Percentiles rank a stretch among this genome's conserved stretches.
Conservation (phyloP, 2,113 vertebrate genomes). For the Nymphicus hollandicus region DNA sequence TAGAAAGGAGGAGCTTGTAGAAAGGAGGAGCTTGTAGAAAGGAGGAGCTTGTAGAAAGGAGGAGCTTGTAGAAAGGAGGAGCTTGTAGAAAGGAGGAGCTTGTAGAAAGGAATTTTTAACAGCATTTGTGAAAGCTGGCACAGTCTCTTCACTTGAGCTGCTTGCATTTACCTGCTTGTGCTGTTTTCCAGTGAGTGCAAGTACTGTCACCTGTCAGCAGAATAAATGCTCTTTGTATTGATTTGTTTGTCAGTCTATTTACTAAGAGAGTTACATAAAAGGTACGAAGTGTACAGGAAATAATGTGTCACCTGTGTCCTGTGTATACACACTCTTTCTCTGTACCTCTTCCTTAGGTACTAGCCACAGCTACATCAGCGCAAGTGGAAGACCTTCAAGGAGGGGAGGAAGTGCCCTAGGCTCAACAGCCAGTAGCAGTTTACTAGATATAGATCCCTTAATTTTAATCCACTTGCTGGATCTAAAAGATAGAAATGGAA, state of each 20-base stretch:
- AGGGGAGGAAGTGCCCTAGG: conserved; percentile 69
- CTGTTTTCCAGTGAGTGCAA: not conserved
- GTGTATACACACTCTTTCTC: not conserved
- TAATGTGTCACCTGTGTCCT: not conserved
- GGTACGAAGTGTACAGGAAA: not conserved
- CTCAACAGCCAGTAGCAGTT: conserved; percentile 76
- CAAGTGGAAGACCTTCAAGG: conserved; percentile 69
- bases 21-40: no score
- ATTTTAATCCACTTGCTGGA: conserved; percentile 96
- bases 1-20: no score
- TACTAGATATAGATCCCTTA: conserved; percentile 93
- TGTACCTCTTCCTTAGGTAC: conserved; percentile 51
- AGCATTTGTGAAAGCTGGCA: not conserved
- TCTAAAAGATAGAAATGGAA: conserved; percentile 88
- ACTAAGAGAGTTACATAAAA: not conserved
- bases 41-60: no score
- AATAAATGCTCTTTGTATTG: not conserved
- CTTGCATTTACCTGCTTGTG: not conserved
- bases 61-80: no score
- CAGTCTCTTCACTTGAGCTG: not conserved
- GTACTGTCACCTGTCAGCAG: not conserved
- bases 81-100: no score
- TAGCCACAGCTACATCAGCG: conserved; percentile 69
- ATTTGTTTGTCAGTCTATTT: not conserved
- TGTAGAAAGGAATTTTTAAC: not conserved